Conservation (phyloP, 2,888 invertebrate genomes). For the Vanessa cardui region DNA sequence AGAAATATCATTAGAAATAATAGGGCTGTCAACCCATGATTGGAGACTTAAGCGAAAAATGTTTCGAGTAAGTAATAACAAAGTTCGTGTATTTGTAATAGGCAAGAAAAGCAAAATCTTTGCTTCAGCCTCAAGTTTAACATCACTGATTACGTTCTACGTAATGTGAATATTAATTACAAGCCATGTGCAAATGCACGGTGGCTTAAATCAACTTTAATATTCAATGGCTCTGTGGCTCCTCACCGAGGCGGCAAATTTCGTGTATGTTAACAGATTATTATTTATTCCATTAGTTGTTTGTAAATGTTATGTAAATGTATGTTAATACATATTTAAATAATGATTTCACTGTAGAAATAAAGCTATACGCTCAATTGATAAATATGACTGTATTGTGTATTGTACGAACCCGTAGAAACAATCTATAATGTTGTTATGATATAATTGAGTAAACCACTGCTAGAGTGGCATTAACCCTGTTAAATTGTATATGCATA, state of each 20-base stretch:
- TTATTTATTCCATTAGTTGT: constrained; percentile 19
- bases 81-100: no score
- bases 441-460: no score
- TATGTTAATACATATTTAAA: not conserved
- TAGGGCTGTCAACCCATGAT: no score
- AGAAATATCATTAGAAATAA: no score
- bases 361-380: not conserved
- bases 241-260: constrained; percentile 22
- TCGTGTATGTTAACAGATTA: constrained; percentile 19
- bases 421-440: no score
- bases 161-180: constrained; percentile 31
- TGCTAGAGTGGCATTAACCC: no score
- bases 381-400: not conserved
- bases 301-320: constrained; percentile 9
- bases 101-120: no score
- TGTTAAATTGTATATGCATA: no score
- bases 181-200: constrained; percentile 31
- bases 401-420: no score
- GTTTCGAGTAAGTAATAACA: no score
- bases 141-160: constrained; percentile 27
- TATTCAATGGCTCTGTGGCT: constrained; percentile 32
- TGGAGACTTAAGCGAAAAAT: no score
- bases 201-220: constrained; percentile 33
- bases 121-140: not conserved
- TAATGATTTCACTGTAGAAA: not conserved